Base-by-base conservation (phyloP, 2,113 vertebrate genomes). In the Apaloderma vittatum region DNA sequence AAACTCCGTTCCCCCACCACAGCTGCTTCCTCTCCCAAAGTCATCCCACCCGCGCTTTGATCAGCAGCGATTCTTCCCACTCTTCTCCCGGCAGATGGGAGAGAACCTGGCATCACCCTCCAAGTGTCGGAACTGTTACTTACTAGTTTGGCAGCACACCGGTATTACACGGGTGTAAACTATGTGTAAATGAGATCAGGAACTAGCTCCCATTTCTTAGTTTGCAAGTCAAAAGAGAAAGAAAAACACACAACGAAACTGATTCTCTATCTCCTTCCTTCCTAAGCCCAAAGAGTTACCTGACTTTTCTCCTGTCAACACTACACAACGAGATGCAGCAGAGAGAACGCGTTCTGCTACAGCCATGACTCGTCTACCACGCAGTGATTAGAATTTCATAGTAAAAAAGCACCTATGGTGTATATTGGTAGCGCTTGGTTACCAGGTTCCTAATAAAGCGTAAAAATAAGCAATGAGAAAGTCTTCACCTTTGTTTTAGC, bases 401-500 rank as follows among this genome's bases (percentile, higher is more conserved):
- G 51, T 45, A 58, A 61, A 91, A 86, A 78, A 36, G 36, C 27
- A 45, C 4, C 2, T n/a, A 5, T 8, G 12, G 27, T 58, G 24
- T 0, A 43, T 13, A 57, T 87, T 62, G 1, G 3, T 14, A 71
- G 29, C 6, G 32, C 23, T n/a, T 9, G 5, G n/a, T 57, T 84
- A 65, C 52, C 59, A 23, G 37, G 5, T 67, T 59, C 46, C 43
- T 30, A 65, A 14, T 8, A 68, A 90, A 65, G 73, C 72, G 37
- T 45, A 79, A 62, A 65, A 95, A 13, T 43, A 86, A 91, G 63
- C 66, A 89, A 94, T 4, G 21, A 54, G 74, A 49, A 82, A 86
- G 61, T 58, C 68, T 92, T 98, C 98, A 99, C 99, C 99, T 99
- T 99, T 86, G 99, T 99, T 98, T 99, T 99, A 84, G 98, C 98